These are phyloP conservation scores for Irena cyanogastra DNA, from an alignment of 2,113 vertebrate genomes.

Conservation along the genomic window DNA sequence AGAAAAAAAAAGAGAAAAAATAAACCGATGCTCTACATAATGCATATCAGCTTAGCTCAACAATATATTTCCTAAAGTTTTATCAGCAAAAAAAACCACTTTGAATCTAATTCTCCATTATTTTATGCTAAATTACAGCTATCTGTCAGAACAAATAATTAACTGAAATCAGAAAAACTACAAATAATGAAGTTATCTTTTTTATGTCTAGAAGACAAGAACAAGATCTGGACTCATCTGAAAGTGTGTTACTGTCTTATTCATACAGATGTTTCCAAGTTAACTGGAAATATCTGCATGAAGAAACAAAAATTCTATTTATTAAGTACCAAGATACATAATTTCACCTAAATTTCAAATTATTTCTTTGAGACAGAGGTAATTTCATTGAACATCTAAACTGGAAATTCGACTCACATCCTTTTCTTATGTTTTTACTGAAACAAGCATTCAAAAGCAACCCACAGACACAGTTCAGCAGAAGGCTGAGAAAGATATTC, in stretches of 20 bases:
- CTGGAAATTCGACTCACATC: not conserved
- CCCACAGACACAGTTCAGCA: not conserved
- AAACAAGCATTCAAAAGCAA: not conserved
- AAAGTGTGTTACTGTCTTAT: not conserved
- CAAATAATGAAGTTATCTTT: not conserved
- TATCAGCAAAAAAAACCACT: not conserved
- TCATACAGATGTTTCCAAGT: not conserved
- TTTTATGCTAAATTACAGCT: not conserved
- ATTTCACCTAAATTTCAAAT: not conserved
- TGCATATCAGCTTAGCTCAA: not conserved
- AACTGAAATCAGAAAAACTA: not conserved
- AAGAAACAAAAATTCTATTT: not conserved
- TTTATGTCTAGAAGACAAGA: not conserved
- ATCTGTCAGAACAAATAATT: not conserved
- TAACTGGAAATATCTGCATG: not conserved
- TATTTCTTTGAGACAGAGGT: not conserved
- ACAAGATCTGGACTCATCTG: not conserved
- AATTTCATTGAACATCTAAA: not conserved
- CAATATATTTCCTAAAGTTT: not conserved
- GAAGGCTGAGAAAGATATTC: not conserved
- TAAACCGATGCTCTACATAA: not conserved
- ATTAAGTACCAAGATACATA: accelerated
- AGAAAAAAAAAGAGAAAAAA: not conserved
- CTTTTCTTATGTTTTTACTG: not conserved
- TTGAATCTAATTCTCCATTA: not conserved